Conservation (phyloP, 2,113 vertebrate genomes). For the Corythornis madagascariensis region DNA sequence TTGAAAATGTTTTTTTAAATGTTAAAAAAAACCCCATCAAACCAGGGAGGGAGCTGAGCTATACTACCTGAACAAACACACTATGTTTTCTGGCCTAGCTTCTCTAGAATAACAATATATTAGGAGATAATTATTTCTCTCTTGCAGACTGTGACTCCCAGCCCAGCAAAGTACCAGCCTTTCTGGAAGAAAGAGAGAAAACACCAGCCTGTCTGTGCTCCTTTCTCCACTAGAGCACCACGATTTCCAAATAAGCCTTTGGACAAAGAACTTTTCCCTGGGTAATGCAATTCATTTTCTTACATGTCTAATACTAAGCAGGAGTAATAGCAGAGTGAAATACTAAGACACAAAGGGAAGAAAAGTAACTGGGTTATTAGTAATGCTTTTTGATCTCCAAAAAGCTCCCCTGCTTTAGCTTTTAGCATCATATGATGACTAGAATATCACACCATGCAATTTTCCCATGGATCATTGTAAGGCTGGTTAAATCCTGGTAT, state of each 20-base stretch:
- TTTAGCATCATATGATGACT: neutral
- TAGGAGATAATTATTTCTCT: neutral
- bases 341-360: neutral
- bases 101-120: neutral
- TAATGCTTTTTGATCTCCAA: neutral
- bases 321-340: neutral
- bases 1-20: no score
- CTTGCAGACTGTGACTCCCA: constrained; percentile 70
- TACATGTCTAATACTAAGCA: neutral
- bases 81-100: neutral
- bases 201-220: constrained; percentile 51
- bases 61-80: neutral
- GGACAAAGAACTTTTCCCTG: constrained; percentile 63
- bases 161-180: constrained; percentile 77
- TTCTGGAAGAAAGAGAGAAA: constrained; percentile 22
- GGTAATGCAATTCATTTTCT: constrained; percentile 68
- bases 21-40: neutral
- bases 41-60: neutral
- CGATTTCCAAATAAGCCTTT: constrained; percentile 48
- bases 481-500: neutral
- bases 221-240: constrained; percentile 71
- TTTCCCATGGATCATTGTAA: neutral
- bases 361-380: neutral
- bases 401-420: neutral
- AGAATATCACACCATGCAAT: neutral